A percentile compares a stretch with the other conserved stretches of the same genome.
Conservation (phyloP, 2,888 invertebrate species). For the Ennomos erosarius region DNA sequence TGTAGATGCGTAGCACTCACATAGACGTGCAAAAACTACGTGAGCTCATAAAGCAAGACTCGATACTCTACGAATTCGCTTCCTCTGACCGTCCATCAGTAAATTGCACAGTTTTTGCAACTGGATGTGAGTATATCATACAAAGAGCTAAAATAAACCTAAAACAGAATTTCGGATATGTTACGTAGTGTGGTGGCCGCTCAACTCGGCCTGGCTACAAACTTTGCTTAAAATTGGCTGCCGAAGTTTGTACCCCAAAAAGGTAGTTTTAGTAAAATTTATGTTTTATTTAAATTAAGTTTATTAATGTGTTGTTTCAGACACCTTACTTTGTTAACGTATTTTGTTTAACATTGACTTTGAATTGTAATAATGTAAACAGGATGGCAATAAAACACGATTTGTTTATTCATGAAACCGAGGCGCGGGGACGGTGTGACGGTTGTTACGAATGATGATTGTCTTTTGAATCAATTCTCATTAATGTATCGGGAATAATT, state of each 20-base stretch:
- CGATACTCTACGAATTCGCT: background rate
- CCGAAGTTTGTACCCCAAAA: slow-evolving; percentile 36
- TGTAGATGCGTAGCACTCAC: slow-evolving; percentile 14
- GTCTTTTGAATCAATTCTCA: slow-evolving; percentile 65
- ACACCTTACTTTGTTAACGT: slow-evolving; percentile 38
- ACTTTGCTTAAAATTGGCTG: slow-evolving; percentile 43
- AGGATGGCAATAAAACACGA: slow-evolving; percentile 57
- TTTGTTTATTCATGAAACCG: slow-evolving; percentile 70
- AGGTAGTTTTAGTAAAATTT: slow-evolving; percentile 46
- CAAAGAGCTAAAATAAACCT: slow-evolving; percentile 25
- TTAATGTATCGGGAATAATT: slow-evolving; percentile 52
- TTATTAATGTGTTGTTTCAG: slow-evolving; percentile 36
- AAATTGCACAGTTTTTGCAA: slow-evolving; percentile 2
- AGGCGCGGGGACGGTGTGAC: slow-evolving; percentile 41
- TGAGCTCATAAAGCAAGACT: background rate
- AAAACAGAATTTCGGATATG: slow-evolving; percentile 9
- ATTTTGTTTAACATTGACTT: slow-evolving; percentile 52
- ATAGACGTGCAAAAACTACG: slow-evolving; percentile 10
- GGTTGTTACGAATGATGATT: slow-evolving; percentile 59
- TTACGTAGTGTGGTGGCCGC: slow-evolving; percentile 23
- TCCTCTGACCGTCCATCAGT: slow-evolving; percentile 10
- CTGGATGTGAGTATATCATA: background rate
- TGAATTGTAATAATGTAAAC: slow-evolving; percentile 53
- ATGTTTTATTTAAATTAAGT: slow-evolving; percentile 51
- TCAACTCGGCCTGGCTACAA: slow-evolving; percentile 43